Evolutionary conservation across 2,113 vertebrate genomes (phyloP), one percentile per base, ranked within the genome.

Genomic region (Aepyceros melampus): DNA sequence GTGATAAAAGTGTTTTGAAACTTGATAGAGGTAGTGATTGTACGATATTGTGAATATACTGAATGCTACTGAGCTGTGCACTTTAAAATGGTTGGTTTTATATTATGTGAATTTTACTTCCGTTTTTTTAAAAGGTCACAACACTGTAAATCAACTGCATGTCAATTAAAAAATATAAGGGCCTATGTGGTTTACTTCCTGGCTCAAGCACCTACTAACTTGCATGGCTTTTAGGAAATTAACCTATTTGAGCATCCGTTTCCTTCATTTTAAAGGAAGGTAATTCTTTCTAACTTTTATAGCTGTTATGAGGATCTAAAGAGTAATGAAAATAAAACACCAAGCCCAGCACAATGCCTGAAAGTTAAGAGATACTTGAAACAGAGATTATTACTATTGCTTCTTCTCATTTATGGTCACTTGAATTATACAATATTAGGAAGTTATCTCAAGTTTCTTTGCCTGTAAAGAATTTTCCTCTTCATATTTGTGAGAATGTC

Each of bases 321-420:
- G 9, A 93, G 25, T 76, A 88, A 95, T n/a, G 62, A 97, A 97
- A 95, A 92, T 82, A 83, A 95, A 93, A 53, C 31, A 93, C 45
- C 45, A 90, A 93, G 87, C 29, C 62, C 36, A n/a, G 47, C 79
- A 64, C 45, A 93, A 87, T 45, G 40, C 60, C 74, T 95, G 21
- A n/a, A 64, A 88, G 36, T 82, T 43, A 94, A 55, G 45, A 95
- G 21, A 19, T 47, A 91, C 60, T 67, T 88, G 45, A 93, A 82
- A 82, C 9, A 53, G 33, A 87, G 71, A 36, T 58, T 74, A 95
- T 25, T 76, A n/a, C 27, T 81, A 49, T 67, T 58, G 62, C 51
- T 36, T 85, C 45, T 90, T 92, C 76, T 94, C 31, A 92, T 84
- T 94, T 95, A 79, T 79, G 4, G 78, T 40, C 51, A 89, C 56